Conservation (phyloP, 2,113 vertebrate genomes). For the Myotis lucifugus region DNA sequence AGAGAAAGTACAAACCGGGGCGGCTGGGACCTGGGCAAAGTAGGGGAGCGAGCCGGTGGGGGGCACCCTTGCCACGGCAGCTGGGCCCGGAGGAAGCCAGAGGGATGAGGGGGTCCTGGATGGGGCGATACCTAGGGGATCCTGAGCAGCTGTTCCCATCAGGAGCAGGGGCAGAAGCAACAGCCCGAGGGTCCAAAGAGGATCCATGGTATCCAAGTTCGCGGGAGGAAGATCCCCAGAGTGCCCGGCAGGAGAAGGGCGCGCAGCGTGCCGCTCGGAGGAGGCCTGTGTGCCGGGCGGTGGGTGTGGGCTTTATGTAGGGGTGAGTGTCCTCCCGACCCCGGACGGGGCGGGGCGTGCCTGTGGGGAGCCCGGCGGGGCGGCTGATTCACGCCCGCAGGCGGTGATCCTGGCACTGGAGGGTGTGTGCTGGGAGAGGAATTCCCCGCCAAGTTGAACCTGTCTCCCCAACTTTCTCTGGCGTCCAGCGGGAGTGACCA, state of each 20-base stretch:
- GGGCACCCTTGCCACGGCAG: not conserved
- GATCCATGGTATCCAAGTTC: not conserved
- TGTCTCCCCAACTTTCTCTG: not conserved
- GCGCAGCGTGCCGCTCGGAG: rapidly evolving
- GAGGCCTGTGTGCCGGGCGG: not conserved
- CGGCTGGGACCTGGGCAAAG: rapidly evolving
- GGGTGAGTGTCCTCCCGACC: not conserved
- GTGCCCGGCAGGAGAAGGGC: rapidly evolving
- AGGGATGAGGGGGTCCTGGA: no score
- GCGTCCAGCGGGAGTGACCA: not conserved
- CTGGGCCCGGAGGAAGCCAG: not conserved
- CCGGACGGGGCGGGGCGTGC: constrained; percentile 45
- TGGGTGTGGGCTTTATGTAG: constrained; percentile 20
- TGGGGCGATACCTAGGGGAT: constrained; percentile 3
- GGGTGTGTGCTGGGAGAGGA: not conserved
- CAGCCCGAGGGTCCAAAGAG: not conserved
- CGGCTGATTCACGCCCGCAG: constrained; percentile 27
- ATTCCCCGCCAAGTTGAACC: constrained; percentile 27
- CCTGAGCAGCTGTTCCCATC: not conserved
- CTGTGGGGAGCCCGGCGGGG: not conserved
- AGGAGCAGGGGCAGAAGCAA: constrained; percentile 32
- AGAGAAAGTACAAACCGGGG: not conserved
- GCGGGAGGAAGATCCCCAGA: not conserved
- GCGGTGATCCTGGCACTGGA: not conserved
- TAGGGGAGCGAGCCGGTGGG: not conserved